Percentiles rank a stretch among this genome's conserved stretches.
These are phyloP conservation scores for Hydrochoerus hydrochaeris DNA, from an alignment of 2,113 vertebrate genomes.

Conservation along the genomic window DNA sequence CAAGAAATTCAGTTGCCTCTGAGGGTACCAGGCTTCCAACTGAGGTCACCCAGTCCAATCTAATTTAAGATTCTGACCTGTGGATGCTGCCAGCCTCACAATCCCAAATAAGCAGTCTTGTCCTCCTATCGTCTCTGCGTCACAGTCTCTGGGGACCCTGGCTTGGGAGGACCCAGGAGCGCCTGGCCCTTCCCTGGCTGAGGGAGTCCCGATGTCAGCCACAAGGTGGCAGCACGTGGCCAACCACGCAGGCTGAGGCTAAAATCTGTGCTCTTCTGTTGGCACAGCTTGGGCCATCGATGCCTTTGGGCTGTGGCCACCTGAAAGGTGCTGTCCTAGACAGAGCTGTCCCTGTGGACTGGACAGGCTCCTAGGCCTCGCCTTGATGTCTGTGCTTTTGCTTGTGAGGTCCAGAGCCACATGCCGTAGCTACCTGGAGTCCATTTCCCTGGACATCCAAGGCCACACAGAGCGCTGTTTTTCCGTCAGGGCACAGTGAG, in stretches of 20 bases:
- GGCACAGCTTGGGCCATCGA: background rate
- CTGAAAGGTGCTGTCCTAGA: background rate
- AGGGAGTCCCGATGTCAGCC: background rate
- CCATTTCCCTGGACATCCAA: background rate
- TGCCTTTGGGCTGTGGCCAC: background rate
- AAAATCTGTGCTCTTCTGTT: background rate
- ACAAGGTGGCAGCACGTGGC: background rate
- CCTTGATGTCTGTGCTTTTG: background rate
- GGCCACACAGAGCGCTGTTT: background rate
- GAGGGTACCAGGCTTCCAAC: background rate
- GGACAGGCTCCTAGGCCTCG: background rate
- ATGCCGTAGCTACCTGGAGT: background rate
- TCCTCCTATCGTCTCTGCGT: background rate
- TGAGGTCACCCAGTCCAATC: background rate
- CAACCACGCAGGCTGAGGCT: background rate
- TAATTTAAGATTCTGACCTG: background rate
- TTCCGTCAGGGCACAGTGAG: background rate
- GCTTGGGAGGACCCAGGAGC: background rate
- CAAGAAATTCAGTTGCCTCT: background rate
- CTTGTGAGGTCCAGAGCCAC: background rate
- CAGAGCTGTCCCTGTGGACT: background rate
- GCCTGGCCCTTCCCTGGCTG: background rate
- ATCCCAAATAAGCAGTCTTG: background rate
- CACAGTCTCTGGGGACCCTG: background rate
- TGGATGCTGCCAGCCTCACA: background rate